Base-by-base conservation (phyloP, 2,797 vertebrate species). In the Lutra lutra region DNA sequence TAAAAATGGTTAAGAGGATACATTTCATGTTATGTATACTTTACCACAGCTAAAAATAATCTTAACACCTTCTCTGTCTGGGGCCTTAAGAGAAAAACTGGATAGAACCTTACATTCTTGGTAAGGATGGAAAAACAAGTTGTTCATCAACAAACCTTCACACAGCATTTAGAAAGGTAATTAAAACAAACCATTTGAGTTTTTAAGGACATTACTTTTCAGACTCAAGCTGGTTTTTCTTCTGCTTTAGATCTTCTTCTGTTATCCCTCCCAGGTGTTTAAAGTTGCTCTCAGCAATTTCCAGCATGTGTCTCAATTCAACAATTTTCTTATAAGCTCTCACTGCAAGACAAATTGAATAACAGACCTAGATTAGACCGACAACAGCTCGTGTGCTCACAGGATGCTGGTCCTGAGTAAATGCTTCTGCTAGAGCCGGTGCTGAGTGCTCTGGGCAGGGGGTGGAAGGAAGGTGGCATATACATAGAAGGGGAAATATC, bases 241-340 rank as follows among this genome's bases (percentile, higher is more conserved):
- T 98, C 56, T 48, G 85, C 94, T 97, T 98, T 83, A 97, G 95
- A 60, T 99, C 99, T 96, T 99, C 98, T 73, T 98, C 98, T 80
- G 98, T 98, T 97, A 99, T 96, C 70, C 99, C 99, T 87, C 99
- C 99, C 89, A 99, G 98, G 25, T 99, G 99, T 94, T 98, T 99
- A 94, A 98, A 99, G 97, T 99, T 99, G 98, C 98, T 99, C 97
- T 98, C 98, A 64, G 99, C 99, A 86, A 99, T 98, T 97, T 98
- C 98, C 86, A 99, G 98, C 64, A 98, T 98, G 12, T 46, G 96
- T 90, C 97, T 97, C 78, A 99, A 97, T 97, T 99, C 98, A 85
- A 98, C 89, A 80, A 99, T 98, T 98, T 99, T 99, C 94, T 94
- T 80, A 92, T 99, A 98, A n/a, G 99, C 99, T 95, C 99, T 98